These are phyloP conservation scores for Perca fluviatilis DNA, from an alignment of 2,113 vertebrate genomes.

Conservation along the genomic window DNA sequence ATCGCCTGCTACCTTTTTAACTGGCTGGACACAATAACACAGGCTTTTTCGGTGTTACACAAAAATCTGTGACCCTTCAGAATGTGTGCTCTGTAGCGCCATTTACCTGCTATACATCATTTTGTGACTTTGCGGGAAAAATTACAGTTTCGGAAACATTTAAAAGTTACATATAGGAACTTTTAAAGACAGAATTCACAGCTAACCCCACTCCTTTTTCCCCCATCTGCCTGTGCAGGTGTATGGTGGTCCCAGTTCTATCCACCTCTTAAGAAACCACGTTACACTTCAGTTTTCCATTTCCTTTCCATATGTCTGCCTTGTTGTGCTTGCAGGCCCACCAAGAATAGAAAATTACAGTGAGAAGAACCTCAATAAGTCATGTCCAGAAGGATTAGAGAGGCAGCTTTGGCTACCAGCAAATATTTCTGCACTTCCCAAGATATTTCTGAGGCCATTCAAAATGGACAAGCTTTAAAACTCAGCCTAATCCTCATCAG, in stretches of 20 bases:
- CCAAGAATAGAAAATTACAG: constrained; percentile 45
- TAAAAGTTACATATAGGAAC: too few relatives aligned
- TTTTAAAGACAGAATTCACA: too few relatives aligned
- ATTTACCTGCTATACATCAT: too few relatives aligned
- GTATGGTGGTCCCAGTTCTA: constrained; percentile 4
- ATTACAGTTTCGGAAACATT: too few relatives aligned
- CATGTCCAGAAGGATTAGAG: constrained; percentile 68
- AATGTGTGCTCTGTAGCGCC: too few relatives aligned
- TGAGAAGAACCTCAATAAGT: constrained; percentile 49
- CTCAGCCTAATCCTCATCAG: constrained; percentile 68
- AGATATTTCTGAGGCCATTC: constrained; percentile 65
- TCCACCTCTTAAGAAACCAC: constrained; percentile 33
- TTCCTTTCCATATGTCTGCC: constrained; percentile 38
- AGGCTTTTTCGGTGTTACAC: too few relatives aligned
- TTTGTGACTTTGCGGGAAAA: too few relatives aligned
- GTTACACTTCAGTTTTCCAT: constrained; percentile 33
- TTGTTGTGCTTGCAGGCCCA: constrained; percentile 47
- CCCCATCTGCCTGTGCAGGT: not conserved
- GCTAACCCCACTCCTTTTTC: not conserved
- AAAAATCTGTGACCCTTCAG: too few relatives aligned
- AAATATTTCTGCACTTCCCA: constrained; percentile 52
- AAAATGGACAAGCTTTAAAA: constrained; percentile 58
- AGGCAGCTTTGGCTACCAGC: constrained; percentile 31
- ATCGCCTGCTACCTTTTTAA: too few relatives aligned
- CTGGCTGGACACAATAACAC: too few relatives aligned